A percentile compares a stretch with the other conserved stretches of the same genome.
These are phyloP conservation scores for Camponotus floridanus DNA, from an alignment of 1,140 invertebrate genomes.

Conservation along the genomic window DNA sequence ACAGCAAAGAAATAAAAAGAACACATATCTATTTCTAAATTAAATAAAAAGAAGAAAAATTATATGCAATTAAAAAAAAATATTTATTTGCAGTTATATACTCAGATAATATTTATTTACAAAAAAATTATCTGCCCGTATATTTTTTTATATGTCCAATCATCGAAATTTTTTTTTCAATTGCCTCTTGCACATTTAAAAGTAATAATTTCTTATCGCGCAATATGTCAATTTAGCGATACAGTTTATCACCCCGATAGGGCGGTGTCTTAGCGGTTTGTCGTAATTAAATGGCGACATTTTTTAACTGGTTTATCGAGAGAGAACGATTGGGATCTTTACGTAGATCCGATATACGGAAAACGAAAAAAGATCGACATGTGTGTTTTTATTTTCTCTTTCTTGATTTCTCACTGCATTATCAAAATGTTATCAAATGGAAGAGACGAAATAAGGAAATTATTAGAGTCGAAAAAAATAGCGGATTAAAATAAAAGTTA, in stretches of 20 bases:
- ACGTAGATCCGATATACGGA: conserved; percentile 25
- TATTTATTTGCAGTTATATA: not conserved
- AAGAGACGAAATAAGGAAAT: conserved; percentile 9
- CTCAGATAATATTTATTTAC: not conserved
- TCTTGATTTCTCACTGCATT: not conserved
- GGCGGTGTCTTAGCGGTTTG: conserved; percentile 64
- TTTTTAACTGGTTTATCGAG: conserved; percentile 67
- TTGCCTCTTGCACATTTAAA: conserved; percentile 17
- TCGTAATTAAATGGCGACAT: conserved; percentile 74
- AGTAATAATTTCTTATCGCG: conserved; percentile 60
- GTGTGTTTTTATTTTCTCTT: conserved; percentile 15
- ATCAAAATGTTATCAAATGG: not conserved
- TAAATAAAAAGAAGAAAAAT: not conserved
- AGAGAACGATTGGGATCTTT: conserved; percentile 52
- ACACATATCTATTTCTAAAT: not conserved
- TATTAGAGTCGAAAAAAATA: conserved; percentile 50
- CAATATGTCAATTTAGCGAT: conserved; percentile 64
- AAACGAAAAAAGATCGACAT: conserved; percentile 56
- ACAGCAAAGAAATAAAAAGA: not conserved
- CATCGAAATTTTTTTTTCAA: conserved; percentile 34
- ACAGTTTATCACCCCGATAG: conserved; percentile 67
- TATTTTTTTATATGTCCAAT: not conserved
- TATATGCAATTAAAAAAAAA: not conserved
- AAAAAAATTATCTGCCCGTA: conserved; percentile 1
- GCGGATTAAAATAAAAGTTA: conserved; percentile 71